Percentiles rank a stretch among this genome's conserved stretches.
These are phyloP conservation scores for Drosophila persimilis DNA, from an alignment of 1,140 invertebrate species.

Conservation along the genomic window DNA sequence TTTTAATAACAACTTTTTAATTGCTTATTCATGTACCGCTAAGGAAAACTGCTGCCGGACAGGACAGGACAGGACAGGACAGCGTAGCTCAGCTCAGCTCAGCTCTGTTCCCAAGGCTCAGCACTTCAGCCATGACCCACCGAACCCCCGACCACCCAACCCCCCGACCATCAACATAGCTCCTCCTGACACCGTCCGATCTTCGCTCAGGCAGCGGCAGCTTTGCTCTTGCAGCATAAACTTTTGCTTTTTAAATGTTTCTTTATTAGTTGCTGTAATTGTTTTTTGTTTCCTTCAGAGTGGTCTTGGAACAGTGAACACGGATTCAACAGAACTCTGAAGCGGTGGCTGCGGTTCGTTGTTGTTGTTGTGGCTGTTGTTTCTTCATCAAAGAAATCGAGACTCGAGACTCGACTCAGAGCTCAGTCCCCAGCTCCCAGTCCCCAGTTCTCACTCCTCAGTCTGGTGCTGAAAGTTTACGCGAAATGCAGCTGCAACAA, in stretches of 20 bases:
- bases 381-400: slow-evolving; percentile 70
- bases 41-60: slow-evolving; percentile 36
- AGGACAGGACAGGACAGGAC: slow-evolving; percentile 11
- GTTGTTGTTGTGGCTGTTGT: slow-evolving; percentile 37
- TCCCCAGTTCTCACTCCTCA: slow-evolving; percentile 9
- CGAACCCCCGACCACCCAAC: slow-evolving; percentile 1
- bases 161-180: background rate
- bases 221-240: slow-evolving; percentile 52
- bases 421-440: slow-evolving; percentile 41
- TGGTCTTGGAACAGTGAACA: slow-evolving; percentile 30
- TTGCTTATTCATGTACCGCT: slow-evolving; percentile 78
- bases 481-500: slow-evolving; percentile 67
- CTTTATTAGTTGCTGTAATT: slow-evolving; percentile 80
- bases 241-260: slow-evolving; percentile 82
- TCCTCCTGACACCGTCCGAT: slow-evolving; percentile 4
- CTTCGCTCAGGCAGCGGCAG: slow-evolving; percentile 2
- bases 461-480: slow-evolving; percentile 56
- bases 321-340: slow-evolving; percentile 35
- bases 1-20: slow-evolving; percentile 82
- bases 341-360: slow-evolving; percentile 40
- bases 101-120: slow-evolving; percentile 16
- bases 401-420: slow-evolving; percentile 48
- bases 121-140: slow-evolving; percentile 12
- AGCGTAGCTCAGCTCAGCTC: slow-evolving; percentile 1
- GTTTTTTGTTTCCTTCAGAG: slow-evolving; percentile 58